phyloP scores from a whole-genome alignment of 2,888 invertebrate species.

The Latrodectus hesperus region DNA sequence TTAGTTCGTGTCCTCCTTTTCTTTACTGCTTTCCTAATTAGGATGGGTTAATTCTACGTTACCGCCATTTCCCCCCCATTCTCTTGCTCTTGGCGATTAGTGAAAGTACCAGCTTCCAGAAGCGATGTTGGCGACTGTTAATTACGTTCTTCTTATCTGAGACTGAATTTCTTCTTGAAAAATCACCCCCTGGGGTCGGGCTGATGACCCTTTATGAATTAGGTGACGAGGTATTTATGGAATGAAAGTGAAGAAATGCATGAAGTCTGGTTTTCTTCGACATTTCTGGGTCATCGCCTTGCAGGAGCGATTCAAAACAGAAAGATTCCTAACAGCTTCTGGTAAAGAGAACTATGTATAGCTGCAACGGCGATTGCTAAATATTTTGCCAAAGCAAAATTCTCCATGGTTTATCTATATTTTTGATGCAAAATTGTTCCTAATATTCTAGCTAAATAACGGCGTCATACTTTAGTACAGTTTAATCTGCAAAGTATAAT shows the following conservation, averaged over 20 bases:
- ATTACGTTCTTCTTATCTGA: neutral
- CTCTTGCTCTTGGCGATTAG: neutral
- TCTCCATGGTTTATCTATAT: too few relatives aligned
- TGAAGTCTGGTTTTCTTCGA: neutral
- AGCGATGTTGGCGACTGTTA: neutral
- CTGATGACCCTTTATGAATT: neutral
- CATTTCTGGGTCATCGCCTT: too few relatives aligned
- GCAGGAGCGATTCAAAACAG: too few relatives aligned
- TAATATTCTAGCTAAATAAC: too few relatives aligned
- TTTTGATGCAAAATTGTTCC: too few relatives aligned
- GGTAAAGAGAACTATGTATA: too few relatives aligned
- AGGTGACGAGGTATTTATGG: neutral
- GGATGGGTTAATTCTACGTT: conserved; percentile 24
- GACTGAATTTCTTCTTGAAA: neutral
- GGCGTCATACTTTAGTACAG: too few relatives aligned
- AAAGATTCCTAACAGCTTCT: too few relatives aligned
- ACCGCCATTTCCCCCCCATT: neutral
- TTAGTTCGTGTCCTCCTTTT: conserved; percentile 45
- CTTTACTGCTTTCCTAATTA: conserved; percentile 22
- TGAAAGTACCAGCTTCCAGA: neutral
- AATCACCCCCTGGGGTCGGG: neutral
- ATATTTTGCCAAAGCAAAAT: too few relatives aligned
- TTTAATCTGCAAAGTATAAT: too few relatives aligned
- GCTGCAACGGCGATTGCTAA: too few relatives aligned
- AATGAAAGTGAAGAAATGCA: neutral